These are phyloP conservation scores for Iselma pallidipennis DNA, from an alignment of 2,888 invertebrate species.

Conservation along the genomic window DNA sequence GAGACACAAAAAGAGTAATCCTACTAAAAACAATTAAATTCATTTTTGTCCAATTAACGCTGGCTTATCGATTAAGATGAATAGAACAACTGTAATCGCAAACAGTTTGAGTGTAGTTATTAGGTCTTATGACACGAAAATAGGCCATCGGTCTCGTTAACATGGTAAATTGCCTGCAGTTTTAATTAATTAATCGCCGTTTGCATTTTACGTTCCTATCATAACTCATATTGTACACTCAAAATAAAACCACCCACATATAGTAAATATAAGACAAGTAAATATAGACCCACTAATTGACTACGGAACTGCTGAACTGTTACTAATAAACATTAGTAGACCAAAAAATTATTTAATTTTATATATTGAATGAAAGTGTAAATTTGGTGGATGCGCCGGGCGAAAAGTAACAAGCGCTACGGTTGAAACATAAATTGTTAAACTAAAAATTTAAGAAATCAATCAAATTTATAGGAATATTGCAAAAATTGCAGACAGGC, in stretches of 20 bases:
- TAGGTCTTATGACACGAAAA: conserved; percentile 1
- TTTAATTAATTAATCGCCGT: conserved; percentile 7
- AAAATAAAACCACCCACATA: background rate
- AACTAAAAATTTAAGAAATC: too few relatives aligned
- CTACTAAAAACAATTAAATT: background rate
- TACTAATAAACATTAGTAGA: background rate
- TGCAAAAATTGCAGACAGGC: too few relatives aligned
- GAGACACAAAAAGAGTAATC: too few relatives aligned
- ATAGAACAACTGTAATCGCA: background rate
- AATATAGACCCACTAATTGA: background rate
- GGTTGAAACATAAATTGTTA: too few relatives aligned
- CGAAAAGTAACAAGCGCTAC: background rate
- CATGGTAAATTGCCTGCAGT: background rate
- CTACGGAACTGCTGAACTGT: background rate
- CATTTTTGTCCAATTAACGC: background rate
- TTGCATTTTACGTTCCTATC: background rate
- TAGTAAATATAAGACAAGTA: background rate
- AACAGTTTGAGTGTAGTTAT: background rate
- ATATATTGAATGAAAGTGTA: background rate
- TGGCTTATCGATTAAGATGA: background rate
- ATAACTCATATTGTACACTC: background rate
- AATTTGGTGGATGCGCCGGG: background rate
- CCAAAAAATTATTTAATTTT: background rate
- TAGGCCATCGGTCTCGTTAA: conserved; percentile 1
- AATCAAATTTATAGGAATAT: background rate